Base-by-base conservation (phyloP, 1,140 invertebrate genomes). In the Protaetia brevitarsis region DNA sequence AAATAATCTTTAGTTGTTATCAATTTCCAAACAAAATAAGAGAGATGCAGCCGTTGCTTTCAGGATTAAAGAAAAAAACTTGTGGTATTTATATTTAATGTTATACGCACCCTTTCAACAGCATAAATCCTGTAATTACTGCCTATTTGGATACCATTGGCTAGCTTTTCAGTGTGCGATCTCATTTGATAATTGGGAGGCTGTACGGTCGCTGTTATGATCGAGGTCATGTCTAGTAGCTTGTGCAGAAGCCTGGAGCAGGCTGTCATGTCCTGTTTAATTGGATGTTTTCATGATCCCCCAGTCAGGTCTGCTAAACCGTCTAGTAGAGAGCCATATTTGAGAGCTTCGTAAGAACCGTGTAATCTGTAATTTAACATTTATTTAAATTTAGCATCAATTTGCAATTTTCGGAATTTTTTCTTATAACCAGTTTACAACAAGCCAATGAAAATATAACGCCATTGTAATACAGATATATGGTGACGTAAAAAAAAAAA, bases 311-410 rank as follows among this genome's bases (percentile, higher is more conserved):
- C 93, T 0, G 92, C 92, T 28, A 96, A 78, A 2, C 93, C 93
- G 74, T 96, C 94, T 51, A 94, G 78, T 2, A 93, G 81, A 21
- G 90, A 93, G 8, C 93, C 93, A 75, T 96, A 96, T 76, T 95
- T 98, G 4, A 99, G 82, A 0, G 96, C 95, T 80, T 99, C 97
- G 79, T 99, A 99, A 0, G 95, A 98, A 0, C 97, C 97, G 77
- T 96, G 94, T 63, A 99, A 82, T 81, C 95, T 97, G 78, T 6
- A 82, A 81, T n/a, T n/a, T 66, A n/a, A n/a, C n/a, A n/a, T n/a
- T n/a, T n/a, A n/a, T n/a, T n/a, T n/a, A n/a, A n/a, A n/a, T n/a
- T n/a, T n/a, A n/a, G n/a, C n/a, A n/a, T n/a, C n/a, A n/a, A n/a
- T n/a, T n/a, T n/a, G n/a, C n/a, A n/a, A n/a, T n/a, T n/a, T n/a